These are phyloP conservation scores for Drosophila ercepeae DNA, from an alignment of 1,140 invertebrate species.

Conservation along the genomic window DNA sequence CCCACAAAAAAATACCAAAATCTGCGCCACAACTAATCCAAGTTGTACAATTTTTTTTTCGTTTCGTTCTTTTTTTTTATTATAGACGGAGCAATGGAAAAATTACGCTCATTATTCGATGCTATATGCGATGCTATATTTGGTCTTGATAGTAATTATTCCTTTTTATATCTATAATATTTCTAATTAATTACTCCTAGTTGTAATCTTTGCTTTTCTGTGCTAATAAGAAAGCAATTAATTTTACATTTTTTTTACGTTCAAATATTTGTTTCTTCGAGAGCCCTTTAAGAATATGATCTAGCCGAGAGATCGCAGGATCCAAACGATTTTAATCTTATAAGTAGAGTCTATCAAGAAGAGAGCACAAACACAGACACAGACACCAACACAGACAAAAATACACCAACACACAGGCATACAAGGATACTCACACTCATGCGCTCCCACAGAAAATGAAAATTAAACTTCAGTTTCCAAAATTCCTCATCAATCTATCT, in stretches of 20 bases:
- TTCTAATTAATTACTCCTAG: conserved; percentile 74
- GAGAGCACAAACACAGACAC: conserved; percentile 34
- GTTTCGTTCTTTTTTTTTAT: conserved; percentile 59
- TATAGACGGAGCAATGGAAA: conserved; percentile 81
- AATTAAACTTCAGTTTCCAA: conserved; percentile 40
- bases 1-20: conserved; percentile 21
- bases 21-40: conserved; percentile 73
- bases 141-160: conserved; percentile 82
- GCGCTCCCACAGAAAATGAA: conserved; percentile 31
- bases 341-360: conserved; percentile 62
- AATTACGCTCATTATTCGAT: conserved; percentile 82
- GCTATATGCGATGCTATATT: conserved; percentile 82
- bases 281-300: conserved; percentile 61
- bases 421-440: conserved; percentile 31
- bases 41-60: conserved; percentile 80
- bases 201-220: conserved; percentile 52
- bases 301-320: conserved; percentile 50
- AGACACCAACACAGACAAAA: conserved; percentile 22
- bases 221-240: conserved; percentile 28
- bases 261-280: conserved; percentile 49
- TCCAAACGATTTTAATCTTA: conserved; percentile 42
- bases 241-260: conserved; percentile 62
- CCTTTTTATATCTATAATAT: conserved; percentile 69
- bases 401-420: conserved; percentile 21
- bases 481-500: conserved; percentile 28